These are phyloP conservation scores for Ecdyonurus torrentis DNA, from an alignment of 2,888 invertebrate genomes.

Conservation along the genomic window DNA sequence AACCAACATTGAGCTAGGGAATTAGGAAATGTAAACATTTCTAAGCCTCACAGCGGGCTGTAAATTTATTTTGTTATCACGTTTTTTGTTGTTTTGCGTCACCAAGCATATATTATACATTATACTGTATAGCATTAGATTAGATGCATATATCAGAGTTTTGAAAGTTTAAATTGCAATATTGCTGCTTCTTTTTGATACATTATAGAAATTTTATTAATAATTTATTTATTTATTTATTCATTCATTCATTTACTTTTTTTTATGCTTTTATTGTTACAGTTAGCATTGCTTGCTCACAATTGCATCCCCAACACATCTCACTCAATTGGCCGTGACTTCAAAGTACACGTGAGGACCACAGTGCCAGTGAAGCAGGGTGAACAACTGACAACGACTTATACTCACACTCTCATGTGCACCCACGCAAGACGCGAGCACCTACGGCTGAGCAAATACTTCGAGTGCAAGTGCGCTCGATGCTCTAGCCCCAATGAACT, in stretches of 20 bases:
- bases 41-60: too few species aligned
- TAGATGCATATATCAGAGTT: too few species aligned
- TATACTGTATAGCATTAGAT: too few species aligned
- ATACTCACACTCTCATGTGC: slow-evolving; percentile 56
- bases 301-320: slow-evolving; percentile 68
- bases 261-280: slow-evolving; percentile 15
- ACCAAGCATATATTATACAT: too few species aligned
- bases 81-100: too few species aligned
- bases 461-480: slow-evolving; percentile 54
- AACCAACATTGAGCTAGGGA: too few species aligned
- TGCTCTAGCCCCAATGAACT: slow-evolving; percentile 67
- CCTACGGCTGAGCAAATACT: slow-evolving; percentile 59
- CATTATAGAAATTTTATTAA: too few species aligned
- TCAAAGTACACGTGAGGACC: slow-evolving; percentile 52
- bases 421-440: slow-evolving; percentile 52
- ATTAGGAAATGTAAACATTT: too few species aligned
- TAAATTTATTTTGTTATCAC: too few species aligned
- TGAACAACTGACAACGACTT: slow-evolving; percentile 49
- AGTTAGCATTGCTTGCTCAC: slow-evolving; percentile 57
- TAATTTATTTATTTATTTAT: too few species aligned
- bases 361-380: slow-evolving; percentile 45
- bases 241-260: neutral
- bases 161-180: too few species aligned
- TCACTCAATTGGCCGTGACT: slow-evolving; percentile 38
- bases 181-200: too few species aligned